Percentiles rank a stretch among this genome's conserved stretches.
phyloP scores from a whole-genome alignment of 1,140 invertebrate species.

The Drosophila mojavensis region DNA sequence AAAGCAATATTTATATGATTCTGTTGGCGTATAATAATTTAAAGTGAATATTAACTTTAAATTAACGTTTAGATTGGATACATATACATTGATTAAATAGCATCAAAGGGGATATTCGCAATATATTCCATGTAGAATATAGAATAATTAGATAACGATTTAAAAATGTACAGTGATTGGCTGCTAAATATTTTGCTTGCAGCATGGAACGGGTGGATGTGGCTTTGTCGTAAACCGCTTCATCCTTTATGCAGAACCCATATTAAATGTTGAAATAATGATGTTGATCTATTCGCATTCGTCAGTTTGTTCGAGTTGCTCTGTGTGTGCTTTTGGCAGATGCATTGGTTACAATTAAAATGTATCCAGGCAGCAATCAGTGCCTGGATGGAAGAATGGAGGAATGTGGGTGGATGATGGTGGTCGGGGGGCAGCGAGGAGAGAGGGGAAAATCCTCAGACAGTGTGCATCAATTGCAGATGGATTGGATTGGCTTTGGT shows the following conservation, averaged over 20 bases:
- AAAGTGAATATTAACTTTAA: too few relatives aligned
- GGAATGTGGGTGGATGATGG: background rate
- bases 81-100: too few relatives aligned
- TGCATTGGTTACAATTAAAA: conserved; percentile 47
- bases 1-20: too few relatives aligned
- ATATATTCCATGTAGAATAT: too few relatives aligned
- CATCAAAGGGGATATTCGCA: too few relatives aligned
- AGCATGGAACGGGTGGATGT: too few relatives aligned
- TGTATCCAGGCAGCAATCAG: conserved; percentile 25
- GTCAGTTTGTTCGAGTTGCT: background rate
- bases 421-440: background rate
- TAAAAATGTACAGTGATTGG: too few relatives aligned
- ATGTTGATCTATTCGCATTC: conserved; percentile 6
- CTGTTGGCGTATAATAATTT: too few relatives aligned
- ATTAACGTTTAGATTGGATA: too few relatives aligned
- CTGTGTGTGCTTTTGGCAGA: conserved; percentile 8
- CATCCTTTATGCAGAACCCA: conserved; percentile 1
- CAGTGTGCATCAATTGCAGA: conserved; percentile 6
- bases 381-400: background rate
- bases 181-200: too few relatives aligned
- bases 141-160: too few relatives aligned
- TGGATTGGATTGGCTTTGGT: conserved; percentile 16
- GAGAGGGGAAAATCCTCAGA: conserved; percentile 1
- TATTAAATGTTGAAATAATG: conserved; percentile 10
- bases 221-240: background rate